Evolutionary conservation across 2,797 vertebrate genomes (phyloP).

Genomic region (Sebastes dallii): DNA sequence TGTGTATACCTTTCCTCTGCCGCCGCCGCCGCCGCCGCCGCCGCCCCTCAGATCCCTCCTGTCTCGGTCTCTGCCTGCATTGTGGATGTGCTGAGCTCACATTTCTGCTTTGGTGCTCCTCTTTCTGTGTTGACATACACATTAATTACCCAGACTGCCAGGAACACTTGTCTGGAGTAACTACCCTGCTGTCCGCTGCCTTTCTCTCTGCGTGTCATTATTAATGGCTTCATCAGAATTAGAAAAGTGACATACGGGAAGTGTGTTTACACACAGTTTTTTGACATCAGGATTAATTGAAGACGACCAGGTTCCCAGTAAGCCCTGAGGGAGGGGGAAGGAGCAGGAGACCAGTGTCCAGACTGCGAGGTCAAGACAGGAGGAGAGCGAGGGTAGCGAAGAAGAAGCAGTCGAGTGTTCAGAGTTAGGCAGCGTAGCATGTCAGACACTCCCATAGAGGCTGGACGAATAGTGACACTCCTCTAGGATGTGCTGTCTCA

Average conservation of each 20-base stretch:
- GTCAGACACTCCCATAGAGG: conserved; percentile 71
- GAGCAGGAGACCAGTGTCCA: neutral
- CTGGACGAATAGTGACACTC: conserved; percentile 55
- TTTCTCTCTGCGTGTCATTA: conserved; percentile 37
- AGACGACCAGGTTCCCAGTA: conserved; percentile 28
- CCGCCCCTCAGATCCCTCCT: conserved; percentile 28
- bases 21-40: too few relatives aligned
- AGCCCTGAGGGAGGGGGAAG: neutral
- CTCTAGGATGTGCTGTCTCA: conserved; percentile 48
- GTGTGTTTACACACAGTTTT: conserved; percentile 31
- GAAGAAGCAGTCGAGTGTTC: conserved; percentile 51
- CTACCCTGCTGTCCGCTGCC: conserved; percentile 58
- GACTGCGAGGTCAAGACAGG: conserved; percentile 52
- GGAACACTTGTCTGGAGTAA: conserved; percentile 77
- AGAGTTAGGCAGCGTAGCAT: conserved; percentile 65
- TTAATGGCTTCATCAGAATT: conserved; percentile 59
- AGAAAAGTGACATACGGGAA: conserved; percentile 38
- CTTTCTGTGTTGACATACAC: conserved; percentile 82
- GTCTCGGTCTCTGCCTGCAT: conserved; percentile 57
- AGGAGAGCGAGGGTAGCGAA: conserved; percentile 18
- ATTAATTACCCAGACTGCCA: conserved; percentile 83
- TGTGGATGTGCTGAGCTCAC: conserved; percentile 82
- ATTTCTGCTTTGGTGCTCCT: conserved; percentile 75
- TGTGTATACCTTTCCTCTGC: conserved; percentile 49
- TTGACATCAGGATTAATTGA: conserved; percentile 47